These are phyloP conservation scores for Chlorodrepanis virens DNA, from an alignment of 2,113 vertebrate species.

Conservation along the genomic window DNA sequence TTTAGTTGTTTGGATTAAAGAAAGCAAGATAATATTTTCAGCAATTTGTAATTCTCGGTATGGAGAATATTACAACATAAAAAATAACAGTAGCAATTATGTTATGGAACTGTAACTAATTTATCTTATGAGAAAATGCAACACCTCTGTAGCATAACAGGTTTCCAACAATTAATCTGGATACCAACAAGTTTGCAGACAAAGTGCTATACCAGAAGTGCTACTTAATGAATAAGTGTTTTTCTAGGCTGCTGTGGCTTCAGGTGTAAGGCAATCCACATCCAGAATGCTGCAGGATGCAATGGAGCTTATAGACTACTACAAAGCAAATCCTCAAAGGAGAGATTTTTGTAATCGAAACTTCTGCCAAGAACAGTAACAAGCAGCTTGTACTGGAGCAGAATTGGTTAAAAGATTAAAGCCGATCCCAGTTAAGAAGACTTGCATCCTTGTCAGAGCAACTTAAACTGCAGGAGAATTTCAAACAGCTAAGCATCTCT, in stretches of 20 bases:
- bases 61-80: not conserved
- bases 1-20: not conserved
- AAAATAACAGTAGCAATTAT: not conserved
- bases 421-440: not conserved
- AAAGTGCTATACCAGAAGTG: not conserved
- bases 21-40: not conserved
- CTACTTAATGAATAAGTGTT: not conserved
- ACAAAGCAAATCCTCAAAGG: not conserved
- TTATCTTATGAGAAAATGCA: not conserved
- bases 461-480: not conserved
- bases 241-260: not conserved
- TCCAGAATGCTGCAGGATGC: not conserved
- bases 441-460: not conserved
- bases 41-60: not conserved
- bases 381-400: not conserved
- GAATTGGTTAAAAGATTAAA: not conserved
- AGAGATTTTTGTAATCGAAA: not conserved
- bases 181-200: not conserved
- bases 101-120: not conserved
- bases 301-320: not conserved
- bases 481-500: not conserved
- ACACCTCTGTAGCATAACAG: not conserved
- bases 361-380: not conserved
- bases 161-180: not conserved
- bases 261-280: not conserved